Conservation (phyloP, 2,888 invertebrate genomes). For the Amorpha juglandis region DNA sequence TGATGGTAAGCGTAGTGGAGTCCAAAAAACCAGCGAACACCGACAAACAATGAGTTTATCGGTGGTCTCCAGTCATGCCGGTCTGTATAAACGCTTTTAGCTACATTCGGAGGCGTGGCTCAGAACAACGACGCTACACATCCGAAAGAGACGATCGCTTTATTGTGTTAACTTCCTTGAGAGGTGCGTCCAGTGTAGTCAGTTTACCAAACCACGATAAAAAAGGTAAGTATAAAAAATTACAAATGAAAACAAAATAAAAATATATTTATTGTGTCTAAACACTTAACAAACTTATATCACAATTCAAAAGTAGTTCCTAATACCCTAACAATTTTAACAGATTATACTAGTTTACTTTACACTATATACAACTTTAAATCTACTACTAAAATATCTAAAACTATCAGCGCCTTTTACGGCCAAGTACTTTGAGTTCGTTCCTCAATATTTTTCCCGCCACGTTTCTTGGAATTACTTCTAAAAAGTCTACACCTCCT, state of each 20-base stretch:
- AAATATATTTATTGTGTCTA: slow-evolving; percentile 35
- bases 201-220: too few relatives aligned
- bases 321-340: slow-evolving; percentile 6
- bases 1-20: too few relatives aligned
- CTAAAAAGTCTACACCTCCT: slow-evolving; percentile 88
- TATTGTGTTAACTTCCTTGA: too few relatives aligned
- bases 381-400: not conserved
- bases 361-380: slow-evolving; percentile 41
- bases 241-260: slow-evolving; percentile 42
- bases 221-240: slow-evolving; percentile 32
- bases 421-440: slow-evolving; percentile 83
- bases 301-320: slow-evolving; percentile 11
- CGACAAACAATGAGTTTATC: too few relatives aligned
- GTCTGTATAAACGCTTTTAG: too few relatives aligned
- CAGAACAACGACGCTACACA: too few relatives aligned
- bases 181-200: too few relatives aligned
- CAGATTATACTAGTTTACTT: slow-evolving; percentile 33
- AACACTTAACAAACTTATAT: slow-evolving; percentile 10
- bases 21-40: too few relatives aligned
- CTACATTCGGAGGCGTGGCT: too few relatives aligned
- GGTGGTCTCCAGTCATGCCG: too few relatives aligned
- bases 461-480: slow-evolving; percentile 88
- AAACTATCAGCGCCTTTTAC: slow-evolving; percentile 34
- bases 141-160: too few relatives aligned
- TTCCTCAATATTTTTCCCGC: slow-evolving; percentile 91